Base-by-base conservation (phyloP, 2,113 vertebrate genomes). In the Sebastes schlegelii region DNA sequence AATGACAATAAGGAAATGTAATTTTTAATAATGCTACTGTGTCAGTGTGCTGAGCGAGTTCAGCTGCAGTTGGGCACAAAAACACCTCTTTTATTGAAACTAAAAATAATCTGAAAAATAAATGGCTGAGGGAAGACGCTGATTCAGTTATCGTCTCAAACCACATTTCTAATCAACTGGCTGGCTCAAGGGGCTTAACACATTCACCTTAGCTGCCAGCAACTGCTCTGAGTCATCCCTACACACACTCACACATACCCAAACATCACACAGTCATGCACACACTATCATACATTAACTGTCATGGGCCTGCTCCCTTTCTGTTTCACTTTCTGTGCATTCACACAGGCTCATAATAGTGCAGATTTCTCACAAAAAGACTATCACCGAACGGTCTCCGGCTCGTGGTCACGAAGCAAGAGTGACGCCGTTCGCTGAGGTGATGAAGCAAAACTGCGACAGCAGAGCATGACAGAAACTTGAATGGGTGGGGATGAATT, bases 91-190 rank as follows among this genome's bases (percentile, higher is more conserved):
- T 80, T 69, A 43, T 48, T 52, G 66, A 51, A 51, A 72, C 40
- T 52, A 79, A 82, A 79, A 88, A 86, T 82, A 79, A 54, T 42
- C 17, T 19, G 11, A 68, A 70, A 82, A 80, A 63, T 21, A 86
- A 79, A 80, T 40, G 23, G 45, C 67, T 21, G 48, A 86, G 66
- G 45, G 58, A 58, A 79, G 75, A 79, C 10, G 14, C 69, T 23
- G 71, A 88, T 79, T 80, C 65, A 79, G 79, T 84, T 90, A 88
- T 92, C 58, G n/a, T 67, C 78, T 67, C 65, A 74, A 82, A 86
- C 49, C 87, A 89, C 63, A 89, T 87, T 90, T 89, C 70, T 74
- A 84, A 91, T 88, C 85, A 91, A 77, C 67, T 70, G 65, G 16
- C 72, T 60, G 54, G 71, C 79, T 86, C 83, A 21, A 63, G 79